Evolutionary conservation across 2,888 invertebrate genomes (phyloP), one percentile per base, ranked within the genome.

Genomic region (Electrophaes corylata): DNA sequence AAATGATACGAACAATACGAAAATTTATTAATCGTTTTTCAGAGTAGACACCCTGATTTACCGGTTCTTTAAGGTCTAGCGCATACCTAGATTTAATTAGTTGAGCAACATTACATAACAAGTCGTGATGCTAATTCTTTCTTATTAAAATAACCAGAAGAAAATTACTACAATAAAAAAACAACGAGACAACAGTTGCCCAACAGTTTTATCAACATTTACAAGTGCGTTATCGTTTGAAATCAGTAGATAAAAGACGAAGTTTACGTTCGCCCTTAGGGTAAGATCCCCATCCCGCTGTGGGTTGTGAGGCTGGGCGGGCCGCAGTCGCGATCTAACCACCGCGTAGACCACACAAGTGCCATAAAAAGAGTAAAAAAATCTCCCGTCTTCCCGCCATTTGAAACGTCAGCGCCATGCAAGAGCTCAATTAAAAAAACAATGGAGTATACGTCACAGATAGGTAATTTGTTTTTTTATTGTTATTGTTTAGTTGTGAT

Each of bases 371-470:
- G 16, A 23, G n/a, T 45, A 41, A 53, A 52, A 29, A 47, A 33
- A 39, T 54, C 18, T 56, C 50, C 54, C 53, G 55, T 50, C 51
- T 79, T 82, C 81, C 80, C 81, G 78, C 78, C 76, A 69, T 71
- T 65, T 68, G 68, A 65, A 60, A 64, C 66, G 61, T 65, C 65
- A 67, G 70, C 73, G 68, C 65, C 62, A 57, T 62, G 64, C 64
- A 58, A 67, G 62, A 58, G 59, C 61, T 59, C 78, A 81, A 82
- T 84, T 81, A 83, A 55, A 62, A 78, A 33, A 78, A 88, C 86
- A 88, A 88, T 88, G 86, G 84, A 77, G 55, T 75, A 75, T 65
- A 78, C 86, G 81, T 85, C 86, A 81, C 75, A 74, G 65, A 72
- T 75, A 83, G 84, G 70, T 65, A 62, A 63, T 75, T 62, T 64